phyloP scores from a whole-genome alignment of 2,797 vertebrate species.

The Tragelaphus eurycerus region DNA sequence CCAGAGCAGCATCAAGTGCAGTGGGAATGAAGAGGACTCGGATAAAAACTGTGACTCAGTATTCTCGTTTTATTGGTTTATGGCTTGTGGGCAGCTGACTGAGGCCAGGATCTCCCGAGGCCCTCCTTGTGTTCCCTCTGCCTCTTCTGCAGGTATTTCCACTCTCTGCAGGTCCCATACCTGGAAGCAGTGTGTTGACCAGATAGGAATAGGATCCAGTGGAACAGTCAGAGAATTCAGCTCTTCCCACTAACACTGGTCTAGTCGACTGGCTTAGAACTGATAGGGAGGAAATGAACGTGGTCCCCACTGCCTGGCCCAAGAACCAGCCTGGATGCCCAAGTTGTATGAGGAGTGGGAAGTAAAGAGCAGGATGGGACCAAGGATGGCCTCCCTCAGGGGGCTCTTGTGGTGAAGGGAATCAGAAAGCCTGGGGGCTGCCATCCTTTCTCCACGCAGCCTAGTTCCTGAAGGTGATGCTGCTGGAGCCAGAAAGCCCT shows the following conservation, averaged over 20 bases:
- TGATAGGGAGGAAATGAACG: neutral
- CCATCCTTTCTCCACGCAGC: neutral
- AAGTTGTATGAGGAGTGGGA: neutral
- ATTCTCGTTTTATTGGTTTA: conserved; percentile 69
- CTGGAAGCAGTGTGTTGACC: conserved; percentile 36
- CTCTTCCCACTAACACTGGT: conserved; percentile 34
- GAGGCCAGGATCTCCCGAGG: conserved; percentile 50
- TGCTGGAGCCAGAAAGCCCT: conserved; percentile 12
- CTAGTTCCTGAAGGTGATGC: conserved; percentile 4
- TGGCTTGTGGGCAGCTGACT: conserved; percentile 72
- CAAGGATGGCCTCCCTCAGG: neutral
- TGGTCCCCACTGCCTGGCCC: conserved; percentile 22
- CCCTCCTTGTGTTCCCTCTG: neutral
- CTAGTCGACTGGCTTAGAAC: neutral
- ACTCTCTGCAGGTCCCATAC: neutral
- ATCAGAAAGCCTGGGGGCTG: conserved; percentile 24
- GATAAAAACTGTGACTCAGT: conserved; percentile 35
- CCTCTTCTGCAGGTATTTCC: neutral
- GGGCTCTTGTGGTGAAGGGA: neutral
- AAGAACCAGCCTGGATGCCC: conserved; percentile 68
- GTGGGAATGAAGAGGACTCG: conserved; percentile 55
- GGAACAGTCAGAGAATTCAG: neutral
- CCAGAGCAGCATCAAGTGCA: conserved; percentile 62
- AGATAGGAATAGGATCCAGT: neutral
- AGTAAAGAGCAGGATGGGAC: neutral